Conservation (phyloP, 2,888 invertebrate genomes). For the Lydus trimaculatus region DNA sequence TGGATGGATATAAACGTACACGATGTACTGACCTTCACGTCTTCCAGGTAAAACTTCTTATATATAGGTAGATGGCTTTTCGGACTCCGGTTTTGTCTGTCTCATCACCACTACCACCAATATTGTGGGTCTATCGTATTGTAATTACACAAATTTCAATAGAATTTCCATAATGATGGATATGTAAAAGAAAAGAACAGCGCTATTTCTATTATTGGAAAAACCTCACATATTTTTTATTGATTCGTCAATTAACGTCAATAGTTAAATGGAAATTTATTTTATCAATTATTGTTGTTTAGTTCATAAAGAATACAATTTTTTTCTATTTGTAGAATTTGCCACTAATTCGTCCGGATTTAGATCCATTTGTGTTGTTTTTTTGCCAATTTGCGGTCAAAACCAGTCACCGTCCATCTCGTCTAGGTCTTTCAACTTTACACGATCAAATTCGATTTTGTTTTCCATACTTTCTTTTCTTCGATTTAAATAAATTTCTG, state of each 20-base stretch:
- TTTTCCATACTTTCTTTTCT: no score
- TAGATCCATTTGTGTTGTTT: no score
- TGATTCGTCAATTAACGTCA: not conserved
- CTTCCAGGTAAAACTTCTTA: not conserved
- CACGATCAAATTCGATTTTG: not conserved
- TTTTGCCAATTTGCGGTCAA: no score
- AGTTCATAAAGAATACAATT: no score
- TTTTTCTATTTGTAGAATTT: no score
- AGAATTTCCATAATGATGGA: not conserved
- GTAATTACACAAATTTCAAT: not conserved
- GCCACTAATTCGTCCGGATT: no score
- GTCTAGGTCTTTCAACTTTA: not conserved
- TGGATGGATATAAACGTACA: not conserved
- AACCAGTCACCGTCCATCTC: not conserved
- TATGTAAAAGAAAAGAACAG: not conserved
- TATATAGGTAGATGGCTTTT: not conserved
- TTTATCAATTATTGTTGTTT: no score
- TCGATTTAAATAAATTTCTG: no score
- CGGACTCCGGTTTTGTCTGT: not conserved
- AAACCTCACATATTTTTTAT: not conserved
- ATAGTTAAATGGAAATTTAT: no score
- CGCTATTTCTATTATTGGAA: not conserved
- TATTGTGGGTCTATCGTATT: not conserved
- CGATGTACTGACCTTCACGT: not conserved
- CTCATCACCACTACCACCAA: not conserved